Conservation (phyloP, 2,888 invertebrate species). For the Dysmachus trigonus region DNA sequence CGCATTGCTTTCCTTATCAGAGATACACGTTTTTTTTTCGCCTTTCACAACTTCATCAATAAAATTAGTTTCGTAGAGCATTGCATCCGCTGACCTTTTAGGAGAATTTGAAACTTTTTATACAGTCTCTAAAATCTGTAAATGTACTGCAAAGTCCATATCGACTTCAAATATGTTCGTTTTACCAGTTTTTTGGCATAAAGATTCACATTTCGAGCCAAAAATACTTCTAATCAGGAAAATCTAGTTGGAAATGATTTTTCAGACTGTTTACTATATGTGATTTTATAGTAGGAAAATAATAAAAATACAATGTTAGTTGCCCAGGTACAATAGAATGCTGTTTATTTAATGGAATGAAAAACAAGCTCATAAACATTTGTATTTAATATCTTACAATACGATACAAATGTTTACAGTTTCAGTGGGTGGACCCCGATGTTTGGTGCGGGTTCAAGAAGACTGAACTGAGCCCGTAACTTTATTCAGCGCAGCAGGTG, state of each 20-base stretch:
- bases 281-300: not conserved
- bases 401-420: not conserved
- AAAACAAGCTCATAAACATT: not conserved
- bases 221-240: not conserved
- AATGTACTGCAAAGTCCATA: not conserved
- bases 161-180: not conserved
- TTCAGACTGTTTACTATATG: no score
- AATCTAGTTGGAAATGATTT: not conserved
- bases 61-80: not conserved
- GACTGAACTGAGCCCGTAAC: not conserved
- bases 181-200: not conserved
- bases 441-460: not conserved
- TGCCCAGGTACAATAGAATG: not conserved
- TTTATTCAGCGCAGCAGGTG: constrained; percentile 3
- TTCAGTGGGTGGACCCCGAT: not conserved
- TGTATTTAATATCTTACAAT: not conserved
- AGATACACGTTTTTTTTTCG: not conserved
- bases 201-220: not conserved
- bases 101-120: not conserved
- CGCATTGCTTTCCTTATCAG: not conserved
- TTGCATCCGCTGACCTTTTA: not conserved
- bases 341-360: not conserved
- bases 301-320: not conserved
- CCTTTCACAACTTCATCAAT: not conserved
- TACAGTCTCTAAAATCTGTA: not conserved